Percentiles rank a stretch among this genome's conserved stretches.
Evolutionary conservation across 2,888 invertebrate genomes (phyloP).

Genomic region (Nomada goodeniana): DNA sequence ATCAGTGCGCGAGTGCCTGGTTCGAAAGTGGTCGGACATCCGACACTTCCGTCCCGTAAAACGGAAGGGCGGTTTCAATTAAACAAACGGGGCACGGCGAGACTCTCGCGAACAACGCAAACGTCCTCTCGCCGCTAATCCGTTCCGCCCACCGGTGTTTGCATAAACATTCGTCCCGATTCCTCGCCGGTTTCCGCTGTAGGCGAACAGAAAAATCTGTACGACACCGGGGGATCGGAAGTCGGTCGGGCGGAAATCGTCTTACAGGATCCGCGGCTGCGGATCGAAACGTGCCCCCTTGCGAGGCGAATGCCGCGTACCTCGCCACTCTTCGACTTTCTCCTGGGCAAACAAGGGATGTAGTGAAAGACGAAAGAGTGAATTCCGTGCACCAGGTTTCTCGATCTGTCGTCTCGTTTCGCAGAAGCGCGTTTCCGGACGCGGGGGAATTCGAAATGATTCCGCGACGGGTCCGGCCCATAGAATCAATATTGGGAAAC

Average conservation of each 20-base stretch:
- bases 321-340: conserved; percentile 30
- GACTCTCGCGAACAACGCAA: conserved; percentile 38
- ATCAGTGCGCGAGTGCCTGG: not conserved
- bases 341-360: conserved; percentile 18
- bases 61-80: conserved; percentile 34
- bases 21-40: conserved; percentile 21
- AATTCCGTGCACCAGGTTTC: not conserved
- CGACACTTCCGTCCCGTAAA: conserved; percentile 24
- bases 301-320: not conserved
- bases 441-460: conserved; percentile 31
- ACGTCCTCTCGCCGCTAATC: conserved; percentile 31
- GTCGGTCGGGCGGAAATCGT: conserved; percentile 34
- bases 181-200: conserved; percentile 15
- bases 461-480: not conserved
- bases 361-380: not conserved
- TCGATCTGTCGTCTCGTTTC: conserved; percentile 16
- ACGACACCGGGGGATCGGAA: not conserved
- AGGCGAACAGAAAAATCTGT: conserved; percentile 33
- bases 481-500: conserved; percentile 9
- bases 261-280: conserved; percentile 27
- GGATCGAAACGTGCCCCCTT: conserved; percentile 21
- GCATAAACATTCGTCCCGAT: conserved; percentile 30
- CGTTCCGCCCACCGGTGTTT: conserved; percentile 19
- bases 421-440: conserved; percentile 3
- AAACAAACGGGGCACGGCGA: conserved; percentile 32